Base-by-base conservation (phyloP, 2,888 invertebrate species). In the Auanema sp. region DNA sequence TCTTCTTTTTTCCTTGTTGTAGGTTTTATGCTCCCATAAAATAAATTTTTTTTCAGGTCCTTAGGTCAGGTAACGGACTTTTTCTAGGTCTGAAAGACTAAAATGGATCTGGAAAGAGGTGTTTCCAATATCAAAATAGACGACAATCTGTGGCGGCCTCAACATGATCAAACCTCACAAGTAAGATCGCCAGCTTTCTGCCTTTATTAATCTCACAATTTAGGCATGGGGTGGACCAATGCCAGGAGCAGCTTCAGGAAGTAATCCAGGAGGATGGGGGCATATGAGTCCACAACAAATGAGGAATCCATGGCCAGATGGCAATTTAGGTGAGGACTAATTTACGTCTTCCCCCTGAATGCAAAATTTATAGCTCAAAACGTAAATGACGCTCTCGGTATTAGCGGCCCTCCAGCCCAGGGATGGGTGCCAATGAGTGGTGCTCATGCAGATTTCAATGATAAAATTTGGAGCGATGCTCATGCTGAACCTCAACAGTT, bases 71-170 rank as follows among this genome's bases (percentile, higher is more conserved):
- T 47, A 47, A 47, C 47, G 21, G 21, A 47, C 21, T 47, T 47
- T 18, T 47, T 21, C 47, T 47, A 47, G 16, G 47, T 47, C 21
- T 47, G 47, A 8, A 40, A 51, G 65, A 66, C 56, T 61, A 67
- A 66, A 68, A 70, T 70, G 60, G 68, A 66, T 68, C 67, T 72
- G 44, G 72, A 70, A 69, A 66, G 68, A 65, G 68, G 64, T 55
- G 51, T 72, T n/a, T 68, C 68, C 50, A 70, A 70, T 44, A 70
- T 72, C 18, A 60, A 66, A 41, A 66, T 72, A 58, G 72, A 72
- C 58, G 72, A 72, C 47, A 65, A 58, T 43, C 65, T 70, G 52
- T 72, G 72, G 72, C 68, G 70, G 41, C 24, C 54, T 21, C 72
- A 68, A 33, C 70, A 72, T 44, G 72, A 70, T 24, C 69, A 69